These are phyloP conservation scores for Pluvianellus socialis DNA, from an alignment of 2,113 vertebrate genomes.

Conservation along the genomic window DNA sequence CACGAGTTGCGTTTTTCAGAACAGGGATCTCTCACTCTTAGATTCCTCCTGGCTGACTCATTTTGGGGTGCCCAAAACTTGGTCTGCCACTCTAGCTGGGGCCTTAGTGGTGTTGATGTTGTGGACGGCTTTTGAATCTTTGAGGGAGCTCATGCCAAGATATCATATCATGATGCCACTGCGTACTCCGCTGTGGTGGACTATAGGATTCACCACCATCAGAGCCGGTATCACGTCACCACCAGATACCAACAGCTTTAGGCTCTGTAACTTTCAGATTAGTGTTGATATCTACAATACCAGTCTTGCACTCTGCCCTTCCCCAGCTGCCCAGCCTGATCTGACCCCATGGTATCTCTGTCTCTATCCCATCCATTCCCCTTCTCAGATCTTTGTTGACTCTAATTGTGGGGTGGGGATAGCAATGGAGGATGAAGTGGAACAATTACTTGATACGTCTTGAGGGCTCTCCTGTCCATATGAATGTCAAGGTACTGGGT, in stretches of 20 bases:
- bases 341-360: not conserved
- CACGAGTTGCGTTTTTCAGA: not conserved
- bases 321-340: not conserved
- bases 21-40: not conserved
- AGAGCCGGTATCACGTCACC: not conserved
- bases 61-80: not conserved
- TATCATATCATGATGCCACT: not conserved
- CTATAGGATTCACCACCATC: not conserved
- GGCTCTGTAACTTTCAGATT: not conserved
- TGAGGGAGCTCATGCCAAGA: not conserved
- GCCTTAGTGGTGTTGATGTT: not conserved
- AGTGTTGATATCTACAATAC: not conserved
- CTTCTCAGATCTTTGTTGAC: not conserved
- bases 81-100: not conserved
- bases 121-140: not conserved
- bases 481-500: not conserved
- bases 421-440: not conserved
- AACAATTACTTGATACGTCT: not conserved
- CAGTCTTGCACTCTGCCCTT: not conserved
- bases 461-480: not conserved
- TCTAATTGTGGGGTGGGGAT: not conserved
- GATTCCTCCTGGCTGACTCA: not conserved
- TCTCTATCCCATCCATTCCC: not conserved
- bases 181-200: accelerated
- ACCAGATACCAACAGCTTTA: not conserved